A percentile compares a stretch with the other conserved stretches of the same genome.
Evolutionary conservation across 2,113 vertebrate genomes (phyloP).

Genomic region (Siniperca chuatsi): DNA sequence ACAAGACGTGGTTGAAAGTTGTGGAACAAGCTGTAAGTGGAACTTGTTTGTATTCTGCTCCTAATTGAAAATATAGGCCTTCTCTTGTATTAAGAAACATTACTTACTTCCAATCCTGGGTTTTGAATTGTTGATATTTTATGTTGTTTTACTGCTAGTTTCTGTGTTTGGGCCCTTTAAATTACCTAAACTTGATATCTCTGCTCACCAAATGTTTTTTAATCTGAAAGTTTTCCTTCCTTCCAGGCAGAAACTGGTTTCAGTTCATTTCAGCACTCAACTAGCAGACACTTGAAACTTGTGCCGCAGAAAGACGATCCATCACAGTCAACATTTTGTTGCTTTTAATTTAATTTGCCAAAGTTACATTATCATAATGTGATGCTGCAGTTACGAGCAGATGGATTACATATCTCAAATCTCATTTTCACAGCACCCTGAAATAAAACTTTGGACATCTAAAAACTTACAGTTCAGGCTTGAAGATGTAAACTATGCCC

Average conservation of each 20-base stretch:
- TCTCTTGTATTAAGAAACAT: too few species aligned
- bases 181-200: not conserved
- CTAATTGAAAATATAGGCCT: too few species aligned
- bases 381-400: not conserved
- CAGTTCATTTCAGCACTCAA: not conserved
- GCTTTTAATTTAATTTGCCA: constrained; percentile 30
- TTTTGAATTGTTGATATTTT: too few species aligned
- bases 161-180: not conserved
- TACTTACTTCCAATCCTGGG: too few species aligned
- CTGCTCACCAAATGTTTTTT: not conserved
- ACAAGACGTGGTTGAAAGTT: too few species aligned
- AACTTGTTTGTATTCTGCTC: too few species aligned
- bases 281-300: not conserved
- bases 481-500: not conserved
- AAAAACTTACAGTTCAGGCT: not conserved
- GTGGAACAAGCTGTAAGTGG: too few species aligned
- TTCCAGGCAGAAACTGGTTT: not conserved
- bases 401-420: too few species aligned
- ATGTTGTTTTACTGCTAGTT: not conserved
- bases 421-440: not conserved
- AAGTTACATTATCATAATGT: constrained; percentile 8
- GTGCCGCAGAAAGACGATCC: constrained; percentile 3
- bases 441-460: not conserved
- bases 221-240: not conserved
- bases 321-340: not conserved